phyloP scores from a whole-genome alignment of 2,797 vertebrate species.

The Chelmon rostratus region DNA sequence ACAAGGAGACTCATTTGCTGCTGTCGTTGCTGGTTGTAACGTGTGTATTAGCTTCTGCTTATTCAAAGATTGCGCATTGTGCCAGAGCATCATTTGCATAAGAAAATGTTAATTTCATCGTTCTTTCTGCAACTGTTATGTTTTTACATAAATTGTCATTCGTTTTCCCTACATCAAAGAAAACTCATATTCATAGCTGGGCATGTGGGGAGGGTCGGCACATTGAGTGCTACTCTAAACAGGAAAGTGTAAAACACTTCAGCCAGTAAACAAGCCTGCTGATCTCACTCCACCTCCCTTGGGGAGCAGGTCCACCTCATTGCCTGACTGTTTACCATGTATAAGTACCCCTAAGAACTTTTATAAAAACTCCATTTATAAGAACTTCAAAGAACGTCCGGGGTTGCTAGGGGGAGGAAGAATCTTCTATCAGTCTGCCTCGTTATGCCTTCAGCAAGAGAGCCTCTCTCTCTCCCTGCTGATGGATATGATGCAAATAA shows the following conservation, averaged over 20 bases:
- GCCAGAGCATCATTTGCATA: slow-evolving; percentile 56
- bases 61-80: slow-evolving; percentile 48
- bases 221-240: slow-evolving; percentile 40
- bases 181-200: slow-evolving; percentile 41
- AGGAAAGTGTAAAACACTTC: slow-evolving; percentile 67
- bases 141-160: slow-evolving; percentile 75
- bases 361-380: slow-evolving; percentile 62
- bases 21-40: slow-evolving; percentile 16
- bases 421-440: slow-evolving; percentile 58
- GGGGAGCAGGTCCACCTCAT: slow-evolving; percentile 56
- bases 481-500: slow-evolving; percentile 70
- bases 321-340: slow-evolving; percentile 66
- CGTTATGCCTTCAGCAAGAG: slow-evolving; percentile 57
- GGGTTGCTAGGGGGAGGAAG: slow-evolving; percentile 24
- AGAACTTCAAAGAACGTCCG: slow-evolving; percentile 74
- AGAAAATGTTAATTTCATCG: slow-evolving; percentile 58
- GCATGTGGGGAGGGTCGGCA: slow-evolving; percentile 45
- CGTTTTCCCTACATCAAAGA: slow-evolving; percentile 70
- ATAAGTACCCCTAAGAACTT: slow-evolving; percentile 58
- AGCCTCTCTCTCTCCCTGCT: slow-evolving; percentile 37
- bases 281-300: slow-evolving; percentile 64
- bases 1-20: slow-evolving; percentile 32
- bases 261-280: slow-evolving; percentile 72
- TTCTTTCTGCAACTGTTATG: slow-evolving; percentile 41
- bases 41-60: slow-evolving; percentile 13